Evolutionary conservation across 2,888 invertebrate genomes (phyloP).

Genomic region (Augiades crinisus): DNA sequence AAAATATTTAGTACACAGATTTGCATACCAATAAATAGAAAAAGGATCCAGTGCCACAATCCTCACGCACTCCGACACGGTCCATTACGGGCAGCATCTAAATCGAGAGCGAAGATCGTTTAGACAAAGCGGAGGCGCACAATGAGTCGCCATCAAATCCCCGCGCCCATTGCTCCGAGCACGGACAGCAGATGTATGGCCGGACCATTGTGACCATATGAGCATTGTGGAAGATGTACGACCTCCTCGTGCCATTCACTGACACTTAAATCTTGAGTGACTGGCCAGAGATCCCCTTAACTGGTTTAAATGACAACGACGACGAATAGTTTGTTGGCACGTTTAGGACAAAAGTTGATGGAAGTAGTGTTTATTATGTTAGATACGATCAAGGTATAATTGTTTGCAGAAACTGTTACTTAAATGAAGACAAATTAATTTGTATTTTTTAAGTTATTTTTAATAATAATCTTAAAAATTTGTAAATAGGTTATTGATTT

Average conservation of each 20-base stretch:
- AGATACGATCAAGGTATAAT: too few relatives aligned
- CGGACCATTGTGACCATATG: too few relatives aligned
- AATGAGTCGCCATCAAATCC: conserved; percentile 72
- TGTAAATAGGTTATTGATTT: too few relatives aligned
- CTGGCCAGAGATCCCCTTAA: background rate
- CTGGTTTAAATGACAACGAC: too few relatives aligned
- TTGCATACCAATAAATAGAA: conserved; percentile 7
- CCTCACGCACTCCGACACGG: conserved; percentile 21
- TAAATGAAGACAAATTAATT: too few relatives aligned
- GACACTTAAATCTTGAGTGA: conserved; percentile 25
- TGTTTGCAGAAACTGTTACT: too few relatives aligned
- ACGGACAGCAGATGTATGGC: conserved; percentile 74
- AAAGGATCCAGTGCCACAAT: conserved; percentile 22
- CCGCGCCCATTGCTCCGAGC: conserved; percentile 60
- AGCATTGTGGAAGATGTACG: conserved; percentile 38
- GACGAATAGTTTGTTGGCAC: too few relatives aligned
- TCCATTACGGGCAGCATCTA: conserved; percentile 19
- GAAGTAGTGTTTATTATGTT: too few relatives aligned
- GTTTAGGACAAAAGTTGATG: too few relatives aligned
- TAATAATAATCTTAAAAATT: too few relatives aligned
- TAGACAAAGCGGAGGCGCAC: conserved; percentile 58
- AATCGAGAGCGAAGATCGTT: conserved; percentile 48
- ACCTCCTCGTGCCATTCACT: conserved; percentile 56
- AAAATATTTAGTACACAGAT: background rate
- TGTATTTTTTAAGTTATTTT: too few relatives aligned